Base-by-base conservation (phyloP, 2,797 vertebrate species). In the Chelidonichthys spinosus region DNA sequence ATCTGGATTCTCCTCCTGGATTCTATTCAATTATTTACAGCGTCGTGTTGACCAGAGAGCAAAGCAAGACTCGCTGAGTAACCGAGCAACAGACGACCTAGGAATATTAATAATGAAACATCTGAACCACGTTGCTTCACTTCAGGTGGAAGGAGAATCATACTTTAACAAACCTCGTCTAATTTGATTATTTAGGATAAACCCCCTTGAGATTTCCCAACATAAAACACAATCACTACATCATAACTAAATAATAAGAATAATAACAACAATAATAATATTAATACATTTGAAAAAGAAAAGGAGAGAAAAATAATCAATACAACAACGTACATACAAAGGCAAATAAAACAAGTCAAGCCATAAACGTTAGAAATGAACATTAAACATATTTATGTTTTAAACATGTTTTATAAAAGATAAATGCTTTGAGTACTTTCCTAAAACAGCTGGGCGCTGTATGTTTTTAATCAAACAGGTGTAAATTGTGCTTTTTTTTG, bases 1-100 rank as follows among this genome's bases (percentile, higher is more conserved):
- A 56, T 43, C 32, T 33, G 14, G 52, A 7, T 49, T 15, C 13
- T 15, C 13, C 25, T 43, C 50, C 35, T 76, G 47, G 59, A 68
- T 46, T 55, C 46, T 44, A 14, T 36, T 37, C 17, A 62, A 60
- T 60, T 65, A 71, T 65, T 68, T 46, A 60, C 42, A 42, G 35
- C 25, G 10, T 46, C n/a, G 14, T 39, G 15, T 68, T 13, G 35
- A 43, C 4, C 4, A 33, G 49, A 54, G n/a, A 35, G 17, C 61
- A 32, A 49, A 44, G n/a, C 18, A 39, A 56, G 55, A 42, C 55
- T 46, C 15, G 11, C 39, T 18, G 0, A 4, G 35, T 18, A 17
- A 11, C 15, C 14, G 65, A 32, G 11, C 43, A 49, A 64, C 39
- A 55, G 37, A 55, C 65, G 49, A 43, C 47, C 47, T 60, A 6